A percentile compares a stretch with the other conserved stretches of the same genome.
Evolutionary conservation across 1,140 invertebrate species (phyloP).

Genomic region (Drosophila parvula): DNA sequence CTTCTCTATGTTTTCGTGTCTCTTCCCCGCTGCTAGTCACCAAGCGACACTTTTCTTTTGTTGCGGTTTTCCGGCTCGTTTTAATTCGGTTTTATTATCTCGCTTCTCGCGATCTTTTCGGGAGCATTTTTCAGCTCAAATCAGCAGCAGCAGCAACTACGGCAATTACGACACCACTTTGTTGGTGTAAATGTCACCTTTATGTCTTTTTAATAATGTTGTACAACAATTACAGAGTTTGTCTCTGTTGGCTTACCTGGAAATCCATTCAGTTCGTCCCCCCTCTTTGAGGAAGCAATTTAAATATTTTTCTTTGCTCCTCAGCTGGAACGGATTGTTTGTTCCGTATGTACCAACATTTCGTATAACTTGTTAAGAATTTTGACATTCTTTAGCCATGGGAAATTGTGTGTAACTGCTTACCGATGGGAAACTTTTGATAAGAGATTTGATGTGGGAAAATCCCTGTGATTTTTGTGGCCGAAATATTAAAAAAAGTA

Average conservation of each 20-base stretch:
- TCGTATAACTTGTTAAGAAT: slow-evolving; percentile 27
- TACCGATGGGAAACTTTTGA: not conserved
- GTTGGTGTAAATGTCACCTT: slow-evolving; percentile 60
- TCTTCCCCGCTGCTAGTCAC: slow-evolving; percentile 15
- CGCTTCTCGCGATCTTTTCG: slow-evolving; percentile 48
- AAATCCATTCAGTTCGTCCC: not conserved
- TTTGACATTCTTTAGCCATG: slow-evolving; percentile 10
- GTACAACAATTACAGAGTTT: slow-evolving; percentile 36
- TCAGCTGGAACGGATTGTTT: slow-evolving; percentile 23
- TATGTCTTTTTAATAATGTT: slow-evolving; percentile 80
- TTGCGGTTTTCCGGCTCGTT: slow-evolving; percentile 71
- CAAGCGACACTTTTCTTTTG: slow-evolving; percentile 66
- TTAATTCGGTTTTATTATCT: slow-evolving; percentile 47
- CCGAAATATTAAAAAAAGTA: not conserved
- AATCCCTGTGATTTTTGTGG: not conserved
- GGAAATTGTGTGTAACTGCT: not conserved
- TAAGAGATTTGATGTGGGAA: not conserved
- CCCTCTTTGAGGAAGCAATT: slow-evolving; percentile 9
- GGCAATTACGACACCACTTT: slow-evolving; percentile 35
- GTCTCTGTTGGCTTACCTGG: not conserved
- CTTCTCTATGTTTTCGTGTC: slow-evolving; percentile 29
- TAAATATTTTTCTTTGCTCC: slow-evolving; percentile 17
- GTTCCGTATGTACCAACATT: slow-evolving; percentile 8
- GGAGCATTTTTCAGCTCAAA: slow-evolving; percentile 11
- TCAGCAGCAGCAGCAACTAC: slow-evolving; percentile 16